phyloP scores from a whole-genome alignment of 2,888 invertebrate genomes.

The Cephus pulcher region DNA sequence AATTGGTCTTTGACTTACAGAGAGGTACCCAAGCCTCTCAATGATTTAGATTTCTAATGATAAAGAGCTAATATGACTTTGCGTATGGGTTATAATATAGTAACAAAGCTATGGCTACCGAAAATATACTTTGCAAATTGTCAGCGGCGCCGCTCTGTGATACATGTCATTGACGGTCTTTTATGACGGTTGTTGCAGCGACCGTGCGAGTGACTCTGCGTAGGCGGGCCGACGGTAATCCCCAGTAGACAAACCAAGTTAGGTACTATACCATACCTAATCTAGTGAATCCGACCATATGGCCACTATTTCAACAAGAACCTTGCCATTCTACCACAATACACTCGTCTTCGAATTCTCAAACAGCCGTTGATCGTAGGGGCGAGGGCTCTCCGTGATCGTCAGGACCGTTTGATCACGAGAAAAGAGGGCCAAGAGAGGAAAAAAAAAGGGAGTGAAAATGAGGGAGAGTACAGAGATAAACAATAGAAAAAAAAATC shows the following conservation, averaged over 20 bases:
- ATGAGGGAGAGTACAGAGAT: neutral
- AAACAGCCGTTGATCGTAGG: conserved; percentile 22
- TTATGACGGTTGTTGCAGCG: conserved; percentile 81
- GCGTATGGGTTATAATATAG: neutral
- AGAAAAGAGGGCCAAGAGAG: neutral
- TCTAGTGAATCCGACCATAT: conserved; percentile 33
- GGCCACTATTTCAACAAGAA: conserved; percentile 19
- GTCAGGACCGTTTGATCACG: neutral
- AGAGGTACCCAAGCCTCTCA: neutral
- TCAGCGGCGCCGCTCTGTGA: conserved; percentile 34
- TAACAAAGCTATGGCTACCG: conserved; percentile 21
- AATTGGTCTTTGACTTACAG: neutral
- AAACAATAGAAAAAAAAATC: neutral
- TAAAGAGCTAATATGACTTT: neutral
- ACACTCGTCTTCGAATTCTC: conserved; percentile 25
- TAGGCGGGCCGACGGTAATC: conserved; percentile 75
- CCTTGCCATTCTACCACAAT: conserved; percentile 23
- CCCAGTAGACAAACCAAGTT: conserved; percentile 64
- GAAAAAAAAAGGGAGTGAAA: neutral
- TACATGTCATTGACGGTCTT: conserved; percentile 57
- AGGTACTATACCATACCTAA: conserved; percentile 59
- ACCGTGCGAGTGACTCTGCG: conserved; percentile 91
- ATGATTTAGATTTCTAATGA: neutral
- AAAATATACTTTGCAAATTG: conserved; percentile 41
- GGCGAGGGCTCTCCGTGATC: neutral